These are phyloP conservation scores for Emmelina monodactyla DNA, from an alignment of 2,888 invertebrate species.

Conservation along the genomic window DNA sequence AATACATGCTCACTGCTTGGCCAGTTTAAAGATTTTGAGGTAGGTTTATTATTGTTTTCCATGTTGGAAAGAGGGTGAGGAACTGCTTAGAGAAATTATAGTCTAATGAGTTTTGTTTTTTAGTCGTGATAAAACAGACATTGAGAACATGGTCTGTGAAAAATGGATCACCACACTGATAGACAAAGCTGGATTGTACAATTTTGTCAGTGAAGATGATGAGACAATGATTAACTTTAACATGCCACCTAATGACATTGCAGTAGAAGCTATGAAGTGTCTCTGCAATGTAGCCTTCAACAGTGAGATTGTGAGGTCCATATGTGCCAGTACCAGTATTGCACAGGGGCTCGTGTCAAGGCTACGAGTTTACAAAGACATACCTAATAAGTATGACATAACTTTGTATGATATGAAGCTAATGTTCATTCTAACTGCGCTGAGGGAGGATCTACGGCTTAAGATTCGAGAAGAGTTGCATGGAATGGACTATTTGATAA, in stretches of 20 bases:
- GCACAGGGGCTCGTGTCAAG: conserved; percentile 78
- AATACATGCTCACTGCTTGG: conserved; percentile 64
- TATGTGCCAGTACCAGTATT: conserved; percentile 66
- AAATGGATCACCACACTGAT: conserved; percentile 74
- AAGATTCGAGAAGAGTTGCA: conserved; percentile 73
- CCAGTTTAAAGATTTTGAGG: conserved; percentile 73
- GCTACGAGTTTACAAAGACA: conserved; percentile 72
- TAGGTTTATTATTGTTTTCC: conserved; percentile 25
- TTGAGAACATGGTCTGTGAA: conserved; percentile 73
- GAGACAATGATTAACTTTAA: conserved; percentile 33
- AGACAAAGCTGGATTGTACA: conserved; percentile 70
- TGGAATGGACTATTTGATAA: conserved; percentile 73
- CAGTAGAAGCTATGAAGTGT: conserved; percentile 84
- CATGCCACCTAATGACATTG: conserved; percentile 59
- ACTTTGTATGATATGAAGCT: conserved; percentile 89
- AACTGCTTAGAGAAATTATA: not conserved
- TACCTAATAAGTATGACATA: conserved; percentile 71
- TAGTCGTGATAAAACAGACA: conserved; percentile 80
- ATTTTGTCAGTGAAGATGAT: conserved; percentile 39
- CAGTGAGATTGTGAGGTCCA: conserved; percentile 43
- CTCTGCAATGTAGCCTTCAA: conserved; percentile 90
- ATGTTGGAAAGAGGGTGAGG: not conserved
- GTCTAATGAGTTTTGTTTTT: conserved; percentile 21
- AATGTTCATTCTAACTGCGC: conserved; percentile 86
- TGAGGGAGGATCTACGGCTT: conserved; percentile 73